These are phyloP conservation scores for Pygocentrus nattereri DNA, from an alignment of 2,797 vertebrate genomes.

Conservation along the genomic window DNA sequence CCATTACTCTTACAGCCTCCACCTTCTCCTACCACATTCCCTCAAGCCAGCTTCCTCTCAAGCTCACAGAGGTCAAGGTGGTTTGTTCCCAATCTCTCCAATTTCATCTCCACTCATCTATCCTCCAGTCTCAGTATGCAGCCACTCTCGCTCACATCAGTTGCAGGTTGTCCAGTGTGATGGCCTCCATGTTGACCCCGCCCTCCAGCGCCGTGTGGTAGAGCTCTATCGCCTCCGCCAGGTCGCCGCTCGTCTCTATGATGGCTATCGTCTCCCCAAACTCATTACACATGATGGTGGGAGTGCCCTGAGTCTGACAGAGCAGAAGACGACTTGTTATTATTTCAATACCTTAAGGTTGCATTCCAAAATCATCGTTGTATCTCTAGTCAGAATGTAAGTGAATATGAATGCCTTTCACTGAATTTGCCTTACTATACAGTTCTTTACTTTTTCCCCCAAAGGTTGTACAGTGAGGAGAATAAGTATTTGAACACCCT, in stretches of 20 bases:
- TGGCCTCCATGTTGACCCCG: slow-evolving; percentile 71
- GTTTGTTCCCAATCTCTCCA: too few relatives aligned
- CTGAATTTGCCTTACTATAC: too few relatives aligned
- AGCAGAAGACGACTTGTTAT: not conserved
- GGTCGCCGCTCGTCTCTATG: slow-evolving; percentile 88
- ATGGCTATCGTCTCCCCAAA: slow-evolving; percentile 93
- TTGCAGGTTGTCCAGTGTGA: slow-evolving; percentile 74
- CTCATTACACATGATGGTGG: slow-evolving; percentile 92
- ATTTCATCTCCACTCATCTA: not conserved
- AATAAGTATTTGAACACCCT: too few relatives aligned
- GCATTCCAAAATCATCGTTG: too few relatives aligned
- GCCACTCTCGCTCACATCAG: slow-evolving; percentile 52
- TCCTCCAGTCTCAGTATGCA: not conserved
- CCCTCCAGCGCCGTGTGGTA: slow-evolving; percentile 88
- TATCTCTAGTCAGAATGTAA: too few relatives aligned
- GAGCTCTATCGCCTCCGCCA: slow-evolving; percentile 90
- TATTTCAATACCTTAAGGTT: too few relatives aligned
- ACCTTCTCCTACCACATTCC: not conserved
- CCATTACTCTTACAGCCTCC: not conserved
- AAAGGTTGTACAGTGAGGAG: too few relatives aligned
- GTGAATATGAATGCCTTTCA: too few relatives aligned
- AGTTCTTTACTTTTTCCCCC: too few relatives aligned
- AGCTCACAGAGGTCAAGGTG: not conserved
- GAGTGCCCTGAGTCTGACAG: slow-evolving; percentile 72
- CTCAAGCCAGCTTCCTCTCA: not conserved